Conservation (phyloP, 2,888 invertebrate genomes). For the Callimorpha dominula region DNA sequence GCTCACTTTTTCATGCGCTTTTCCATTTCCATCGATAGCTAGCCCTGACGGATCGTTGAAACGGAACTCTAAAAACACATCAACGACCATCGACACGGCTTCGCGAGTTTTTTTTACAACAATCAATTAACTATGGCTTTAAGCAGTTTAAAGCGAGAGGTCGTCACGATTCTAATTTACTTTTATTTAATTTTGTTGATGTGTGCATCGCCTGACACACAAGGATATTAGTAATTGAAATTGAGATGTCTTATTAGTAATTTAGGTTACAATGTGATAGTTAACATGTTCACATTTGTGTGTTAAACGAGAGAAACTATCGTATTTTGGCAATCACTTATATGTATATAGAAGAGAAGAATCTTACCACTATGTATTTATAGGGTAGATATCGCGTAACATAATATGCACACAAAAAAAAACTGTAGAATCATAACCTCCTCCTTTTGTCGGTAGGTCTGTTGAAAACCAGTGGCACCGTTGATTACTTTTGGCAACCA, state of each 20-base stretch:
- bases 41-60: constrained; percentile 16
- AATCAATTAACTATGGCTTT: constrained; percentile 67
- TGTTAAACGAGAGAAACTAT: background rate
- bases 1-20: background rate
- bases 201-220: constrained; percentile 46
- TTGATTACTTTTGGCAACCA: too few relatives aligned
- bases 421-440: too few relatives aligned
- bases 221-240: constrained; percentile 45
- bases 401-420: too few relatives aligned
- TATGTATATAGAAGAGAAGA: background rate
- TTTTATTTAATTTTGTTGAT: constrained; percentile 54
- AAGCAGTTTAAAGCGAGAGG: constrained; percentile 55
- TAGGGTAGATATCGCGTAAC: too few relatives aligned
- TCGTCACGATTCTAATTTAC: constrained; percentile 67
- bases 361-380: too few relatives aligned
- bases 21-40: constrained; percentile 15
- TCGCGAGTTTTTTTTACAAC: constrained; percentile 56
- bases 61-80: constrained; percentile 40
- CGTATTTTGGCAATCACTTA: background rate
- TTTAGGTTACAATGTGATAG: constrained; percentile 3
- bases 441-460: too few relatives aligned
- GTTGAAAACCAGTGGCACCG: too few relatives aligned
- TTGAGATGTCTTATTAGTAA: constrained; percentile 39
- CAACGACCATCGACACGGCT: constrained; percentile 34
- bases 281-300: background rate